Base-by-base conservation (phyloP, 1,140 invertebrate genomes). In the Drosophila athabasca region DNA sequence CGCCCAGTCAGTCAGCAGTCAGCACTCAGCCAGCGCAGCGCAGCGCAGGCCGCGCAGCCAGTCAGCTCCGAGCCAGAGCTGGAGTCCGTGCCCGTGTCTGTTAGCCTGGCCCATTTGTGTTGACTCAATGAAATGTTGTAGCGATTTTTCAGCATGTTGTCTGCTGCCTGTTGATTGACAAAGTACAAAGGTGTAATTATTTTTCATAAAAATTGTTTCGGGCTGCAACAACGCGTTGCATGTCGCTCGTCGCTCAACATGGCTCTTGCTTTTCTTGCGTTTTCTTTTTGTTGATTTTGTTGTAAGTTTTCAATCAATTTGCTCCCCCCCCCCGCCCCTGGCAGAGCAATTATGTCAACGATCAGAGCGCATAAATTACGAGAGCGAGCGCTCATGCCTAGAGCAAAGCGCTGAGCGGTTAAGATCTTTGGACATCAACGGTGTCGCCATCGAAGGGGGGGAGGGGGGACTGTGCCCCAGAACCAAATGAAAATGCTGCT, bases 141-240 rank as follows among this genome's bases (percentile, higher is more conserved):
- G 54, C 80, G 75, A 76, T 76, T 76, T 74, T 74, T 74, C 71
- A 74, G 53, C 71, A 73, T 78, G 76, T 75, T 67, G 76, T 72
- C 75, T 48, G 49, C 49, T 61, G 71, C 64, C 73, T 69, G 78
- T 82, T 88, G 83, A 88, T 88, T 88, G 83, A 88, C 83, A 88
- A 87, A 88, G 76, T 88, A 88, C 83, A 88, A 88, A 88, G 79
- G 83, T 89, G 83, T 88, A 88, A 88, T 88, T 88, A 88, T 88
- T 88, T 88, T 88, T 88, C 70, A 88, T 83, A 88, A 88, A 83
- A 87, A 68, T 83, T 72, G 46, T 43, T 43, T 73, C 61, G 35
- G 11, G 11, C 11, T 39, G 35, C 35, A 39, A 31, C 29, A 31
- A 13, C 35, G 35, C 35, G 54, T 49, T 64, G 80, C 57, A 62